Base-by-base conservation (phyloP, 2,797 vertebrate species). In the Cichlasoma orientale region DNA sequence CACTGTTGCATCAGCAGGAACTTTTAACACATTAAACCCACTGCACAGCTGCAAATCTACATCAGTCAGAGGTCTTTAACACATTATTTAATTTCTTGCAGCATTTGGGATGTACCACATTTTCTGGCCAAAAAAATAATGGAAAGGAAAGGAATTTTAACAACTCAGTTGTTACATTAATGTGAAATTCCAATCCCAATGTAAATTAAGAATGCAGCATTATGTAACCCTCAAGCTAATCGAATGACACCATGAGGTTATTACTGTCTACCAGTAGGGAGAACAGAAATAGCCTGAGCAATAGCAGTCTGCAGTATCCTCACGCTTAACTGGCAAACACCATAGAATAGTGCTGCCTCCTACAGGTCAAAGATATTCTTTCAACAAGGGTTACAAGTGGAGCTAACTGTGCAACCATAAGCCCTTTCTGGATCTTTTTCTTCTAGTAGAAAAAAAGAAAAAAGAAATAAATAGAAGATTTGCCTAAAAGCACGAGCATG, bases 281-380 rank as follows among this genome's bases (percentile, higher is more conserved):
- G 79, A 88, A 86, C 77, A 88, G 38, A 68, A 8, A 63, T 38
- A 82, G 12, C 19, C 33, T 23, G 18, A 10, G 69, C 54, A 36
- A 76, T 14, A 44, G 68, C 31, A 57, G 29, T n/a, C 36, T 63
- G 27, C 63, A 3, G 27, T 7, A 72, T 16, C 41, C 10, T 12
- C 21, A 14, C 31, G 52, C 11, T 66, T 68, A 27, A 10, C 0
- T 19, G 41, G 0, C 41, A 12, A 19, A 54, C 27, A 1, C 21
- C 12, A 29, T 25, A 78, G 71, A 41, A 33, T 47, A 83, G 56
- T 82, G 82, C 84, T 92, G 93, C 92, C 94, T 82, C 89, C 93
- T 88, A 54, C 74, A 70, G 94, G 83, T 5, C 68, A 83, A 23
- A 63, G 3, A 4, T 38, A 2, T 12, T 5, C 14, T 57, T 23